Evolutionary conservation across 2,113 vertebrate species (phyloP).

Genomic region (Craseonycteris thonglongyai): DNA sequence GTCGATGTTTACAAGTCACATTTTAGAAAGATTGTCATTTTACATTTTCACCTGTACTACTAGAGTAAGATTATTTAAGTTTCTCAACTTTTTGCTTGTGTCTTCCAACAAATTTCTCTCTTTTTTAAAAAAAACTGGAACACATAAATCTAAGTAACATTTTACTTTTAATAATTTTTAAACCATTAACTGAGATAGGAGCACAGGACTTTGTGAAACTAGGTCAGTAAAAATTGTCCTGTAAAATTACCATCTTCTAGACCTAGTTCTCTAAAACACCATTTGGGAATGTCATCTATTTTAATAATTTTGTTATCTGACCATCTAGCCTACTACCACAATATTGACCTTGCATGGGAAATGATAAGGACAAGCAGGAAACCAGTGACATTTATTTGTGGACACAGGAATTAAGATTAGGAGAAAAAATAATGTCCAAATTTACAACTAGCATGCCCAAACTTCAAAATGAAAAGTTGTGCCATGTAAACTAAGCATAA

Average conservation of each 20-base stretch:
- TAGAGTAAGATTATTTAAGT: not conserved
- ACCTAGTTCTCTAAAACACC: not conserved
- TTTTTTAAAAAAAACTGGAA: not conserved
- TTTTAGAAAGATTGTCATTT: not conserved
- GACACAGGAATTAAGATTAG: not conserved
- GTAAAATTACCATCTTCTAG: not conserved
- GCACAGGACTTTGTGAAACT: not conserved
- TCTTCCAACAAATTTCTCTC: not conserved
- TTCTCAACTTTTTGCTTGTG: not conserved
- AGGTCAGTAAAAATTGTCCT: not conserved
- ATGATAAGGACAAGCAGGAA: not conserved
- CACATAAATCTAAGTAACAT: not conserved
- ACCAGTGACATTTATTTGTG: not conserved
- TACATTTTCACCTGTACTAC: not conserved
- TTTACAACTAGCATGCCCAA: not conserved
- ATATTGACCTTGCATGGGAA: not conserved
- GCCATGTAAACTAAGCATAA: not conserved
- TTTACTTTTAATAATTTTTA: not conserved
- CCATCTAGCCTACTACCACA: not conserved
- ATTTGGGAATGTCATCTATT: not conserved
- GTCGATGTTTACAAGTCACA: no score
- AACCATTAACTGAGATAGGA: not conserved
- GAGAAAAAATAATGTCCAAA: not conserved
- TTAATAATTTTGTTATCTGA: not conserved
- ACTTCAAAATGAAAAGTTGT: not conserved